Percentiles rank a stretch among this genome's conserved stretches.
These are phyloP conservation scores for Pica pica DNA, from an alignment of 2,113 vertebrate genomes.

Conservation along the genomic window DNA sequence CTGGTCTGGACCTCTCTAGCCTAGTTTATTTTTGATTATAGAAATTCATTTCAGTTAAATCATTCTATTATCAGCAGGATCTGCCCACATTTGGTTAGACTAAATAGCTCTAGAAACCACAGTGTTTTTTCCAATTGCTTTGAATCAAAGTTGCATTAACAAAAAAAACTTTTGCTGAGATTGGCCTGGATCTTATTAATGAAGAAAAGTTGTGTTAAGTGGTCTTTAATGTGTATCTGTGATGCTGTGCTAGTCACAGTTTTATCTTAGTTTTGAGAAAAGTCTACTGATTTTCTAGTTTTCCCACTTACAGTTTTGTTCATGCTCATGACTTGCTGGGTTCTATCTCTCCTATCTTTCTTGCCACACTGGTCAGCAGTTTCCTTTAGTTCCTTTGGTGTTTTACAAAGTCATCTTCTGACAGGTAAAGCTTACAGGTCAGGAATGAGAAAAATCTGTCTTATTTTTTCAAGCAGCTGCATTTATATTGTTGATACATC, in stretches of 20 bases:
- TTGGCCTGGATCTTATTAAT: slow-evolving; percentile 36
- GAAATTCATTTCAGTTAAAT: slow-evolving; percentile 50
- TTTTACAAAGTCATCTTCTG: not conserved
- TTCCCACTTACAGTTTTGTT: not conserved
- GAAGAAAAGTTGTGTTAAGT: not conserved
- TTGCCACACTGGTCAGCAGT: not conserved
- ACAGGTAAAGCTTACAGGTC: not conserved
- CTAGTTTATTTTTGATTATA: slow-evolving; percentile 58
- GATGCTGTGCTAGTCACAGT: not conserved
- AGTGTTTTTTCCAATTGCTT: slow-evolving; percentile 50
- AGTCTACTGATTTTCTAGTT: not conserved
- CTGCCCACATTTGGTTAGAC: slow-evolving; percentile 38
- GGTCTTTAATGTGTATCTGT: not conserved
- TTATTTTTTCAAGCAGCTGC: not conserved
- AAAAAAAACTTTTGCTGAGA: not conserved
- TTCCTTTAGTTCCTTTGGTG: not conserved
- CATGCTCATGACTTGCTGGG: not conserved
- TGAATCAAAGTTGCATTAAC: slow-evolving; percentile 24
- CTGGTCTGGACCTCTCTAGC: slow-evolving; percentile 18
- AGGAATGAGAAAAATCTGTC: not conserved
- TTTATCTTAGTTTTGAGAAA: not conserved
- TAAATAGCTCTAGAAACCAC: slow-evolving; percentile 41
- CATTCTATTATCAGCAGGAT: slow-evolving; percentile 60
- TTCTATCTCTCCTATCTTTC: not conserved
- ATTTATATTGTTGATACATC: not conserved